Conservation (phyloP, 2,888 invertebrate genomes). For the Oxytorus armatus region DNA sequence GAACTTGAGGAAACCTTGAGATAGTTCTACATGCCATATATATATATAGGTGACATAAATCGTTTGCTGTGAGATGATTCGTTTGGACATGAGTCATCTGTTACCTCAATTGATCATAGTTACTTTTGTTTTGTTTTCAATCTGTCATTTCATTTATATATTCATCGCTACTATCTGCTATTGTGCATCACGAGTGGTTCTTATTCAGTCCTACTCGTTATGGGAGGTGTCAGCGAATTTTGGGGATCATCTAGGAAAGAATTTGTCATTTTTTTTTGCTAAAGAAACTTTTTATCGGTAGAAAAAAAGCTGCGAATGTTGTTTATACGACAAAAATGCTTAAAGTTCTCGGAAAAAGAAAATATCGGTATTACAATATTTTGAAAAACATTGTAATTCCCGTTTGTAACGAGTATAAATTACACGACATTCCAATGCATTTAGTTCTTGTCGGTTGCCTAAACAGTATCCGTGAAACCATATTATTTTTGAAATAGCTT, state of each 20-base stretch:
- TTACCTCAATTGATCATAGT: slow-evolving; percentile 26
- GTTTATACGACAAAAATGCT: too few species aligned
- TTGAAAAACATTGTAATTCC: too few species aligned
- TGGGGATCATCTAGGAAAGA: background rate
- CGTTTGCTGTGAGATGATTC: slow-evolving; percentile 25
- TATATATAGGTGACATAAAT: slow-evolving; percentile 2
- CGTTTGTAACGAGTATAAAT: too few species aligned
- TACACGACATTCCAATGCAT: too few species aligned
- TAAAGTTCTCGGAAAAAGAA: too few species aligned
- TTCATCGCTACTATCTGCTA: slow-evolving; percentile 56
- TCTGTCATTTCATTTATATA: slow-evolving; percentile 30
- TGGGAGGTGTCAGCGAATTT: background rate
- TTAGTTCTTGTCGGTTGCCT: too few species aligned
- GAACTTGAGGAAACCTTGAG: slow-evolving; percentile 4
- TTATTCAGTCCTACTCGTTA: background rate
- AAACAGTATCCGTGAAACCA: too few species aligned
- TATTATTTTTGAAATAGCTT: too few species aligned
- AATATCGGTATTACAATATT: too few species aligned
- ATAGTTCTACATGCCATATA: too few species aligned
- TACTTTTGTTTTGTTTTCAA: slow-evolving; percentile 7
- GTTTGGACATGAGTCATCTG: slow-evolving; percentile 5
- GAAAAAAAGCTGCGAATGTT: too few species aligned
- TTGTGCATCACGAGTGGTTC: slow-evolving; percentile 33
- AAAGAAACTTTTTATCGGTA: background rate
- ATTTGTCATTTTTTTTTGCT: background rate